Conservation (phyloP, 2,113 vertebrate species). For the Piprites chloris region DNA sequence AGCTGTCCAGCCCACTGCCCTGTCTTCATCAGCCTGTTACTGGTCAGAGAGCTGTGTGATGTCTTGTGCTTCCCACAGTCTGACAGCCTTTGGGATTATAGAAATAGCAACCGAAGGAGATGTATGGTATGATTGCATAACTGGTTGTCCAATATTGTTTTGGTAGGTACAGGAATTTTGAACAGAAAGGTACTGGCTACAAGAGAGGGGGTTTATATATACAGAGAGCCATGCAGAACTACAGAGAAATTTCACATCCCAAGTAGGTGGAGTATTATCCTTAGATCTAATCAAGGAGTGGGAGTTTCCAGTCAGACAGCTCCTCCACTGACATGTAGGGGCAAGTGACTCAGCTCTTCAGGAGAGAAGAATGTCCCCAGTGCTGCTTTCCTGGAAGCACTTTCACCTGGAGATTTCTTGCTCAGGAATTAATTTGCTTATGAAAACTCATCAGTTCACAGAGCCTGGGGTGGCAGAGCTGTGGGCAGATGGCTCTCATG, state of each 20-base stretch:
- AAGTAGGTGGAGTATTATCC: background rate
- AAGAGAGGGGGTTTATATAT: background rate
- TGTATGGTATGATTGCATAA: background rate
- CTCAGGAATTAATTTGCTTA: background rate
- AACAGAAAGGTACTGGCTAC: background rate
- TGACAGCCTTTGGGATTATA: background rate
- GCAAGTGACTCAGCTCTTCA: background rate
- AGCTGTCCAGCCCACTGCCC: background rate
- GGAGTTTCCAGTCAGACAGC: background rate
- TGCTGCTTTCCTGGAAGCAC: background rate
- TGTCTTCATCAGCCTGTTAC: background rate
- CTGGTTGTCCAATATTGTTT: background rate
- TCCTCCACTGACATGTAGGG: background rate
- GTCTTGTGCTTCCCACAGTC: background rate
- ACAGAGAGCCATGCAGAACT: background rate
- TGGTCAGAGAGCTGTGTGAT: accelerated
- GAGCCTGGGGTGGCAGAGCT: background rate
- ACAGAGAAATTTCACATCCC: background rate
- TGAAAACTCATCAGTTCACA: background rate
- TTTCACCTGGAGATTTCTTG: background rate
- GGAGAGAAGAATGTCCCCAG: background rate
- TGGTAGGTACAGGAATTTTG: background rate
- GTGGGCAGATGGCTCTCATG: background rate
- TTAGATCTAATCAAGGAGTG: accelerated
- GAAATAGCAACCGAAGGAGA: background rate